phyloP scores from a whole-genome alignment of 1,140 invertebrate species.

The Carcinoscorpius rotundicauda region DNA sequence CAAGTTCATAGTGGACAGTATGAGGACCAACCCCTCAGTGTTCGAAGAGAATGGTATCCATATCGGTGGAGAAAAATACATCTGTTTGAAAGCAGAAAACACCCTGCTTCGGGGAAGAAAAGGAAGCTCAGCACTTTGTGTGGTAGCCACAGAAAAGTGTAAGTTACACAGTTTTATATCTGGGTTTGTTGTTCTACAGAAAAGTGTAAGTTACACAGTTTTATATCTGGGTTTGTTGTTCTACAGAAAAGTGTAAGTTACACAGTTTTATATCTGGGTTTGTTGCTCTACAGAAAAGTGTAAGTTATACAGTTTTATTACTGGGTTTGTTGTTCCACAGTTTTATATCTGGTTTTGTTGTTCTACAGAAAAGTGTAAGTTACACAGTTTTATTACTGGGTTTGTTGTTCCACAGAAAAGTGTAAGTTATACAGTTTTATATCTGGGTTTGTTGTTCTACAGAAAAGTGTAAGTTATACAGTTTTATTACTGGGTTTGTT shows the following conservation, averaged over 20 bases:
- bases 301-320: too few species aligned
- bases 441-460: too few species aligned
- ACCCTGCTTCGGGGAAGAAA: conserved; percentile 21
- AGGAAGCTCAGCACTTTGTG: conserved; percentile 21
- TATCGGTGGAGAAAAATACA: conserved; percentile 21
- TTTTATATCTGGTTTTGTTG: too few species aligned
- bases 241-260: too few species aligned
- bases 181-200: too few species aligned
- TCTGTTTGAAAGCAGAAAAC: conserved; percentile 19
- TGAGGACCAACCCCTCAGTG: conserved; percentile 16
- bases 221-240: too few species aligned
- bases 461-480: conserved; percentile 17
- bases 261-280: too few species aligned
- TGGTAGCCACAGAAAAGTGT: conserved; percentile 22
- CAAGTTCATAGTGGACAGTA: conserved; percentile 21
- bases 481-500: too few species aligned
- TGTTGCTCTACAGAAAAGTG: too few species aligned
- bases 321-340: too few species aligned
- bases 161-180: background rate
- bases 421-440: conserved; percentile 9
- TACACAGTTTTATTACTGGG: too few species aligned
- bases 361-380: conserved; percentile 22
- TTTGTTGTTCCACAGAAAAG: conserved; percentile 21
- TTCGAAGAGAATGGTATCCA: conserved; percentile 21
- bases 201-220: too few species aligned